A percentile compares a stretch with the other conserved stretches of the same genome.
These are phyloP conservation scores for Camptogramma bilineatum DNA, from an alignment of 2,888 invertebrate species.

Conservation along the genomic window DNA sequence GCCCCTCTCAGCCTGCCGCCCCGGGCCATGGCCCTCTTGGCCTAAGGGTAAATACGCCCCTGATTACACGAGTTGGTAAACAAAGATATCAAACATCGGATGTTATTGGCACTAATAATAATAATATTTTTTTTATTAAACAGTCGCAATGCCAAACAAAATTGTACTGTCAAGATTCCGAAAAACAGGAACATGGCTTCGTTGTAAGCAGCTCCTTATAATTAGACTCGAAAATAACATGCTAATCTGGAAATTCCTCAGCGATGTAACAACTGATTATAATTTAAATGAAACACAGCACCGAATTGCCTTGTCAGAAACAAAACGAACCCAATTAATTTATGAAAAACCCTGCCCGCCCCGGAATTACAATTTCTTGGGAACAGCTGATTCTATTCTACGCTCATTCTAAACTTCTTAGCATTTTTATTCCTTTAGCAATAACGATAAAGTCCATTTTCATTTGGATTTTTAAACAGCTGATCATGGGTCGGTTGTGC, in stretches of 20 bases:
- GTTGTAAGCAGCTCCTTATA: not conserved
- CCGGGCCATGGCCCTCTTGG: no score
- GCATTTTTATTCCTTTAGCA: not conserved
- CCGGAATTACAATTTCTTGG: constrained; percentile 34
- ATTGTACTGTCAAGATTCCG: not conserved
- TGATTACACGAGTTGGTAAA: constrained; percentile 15
- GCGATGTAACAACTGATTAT: constrained; percentile 5
- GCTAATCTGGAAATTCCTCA: not conserved
- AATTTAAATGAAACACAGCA: constrained; percentile 11
- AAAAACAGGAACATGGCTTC: not conserved
- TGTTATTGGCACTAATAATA: not conserved
- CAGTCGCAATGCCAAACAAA: not conserved
- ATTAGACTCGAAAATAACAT: not conserved
- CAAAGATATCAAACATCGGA: constrained; percentile 1
- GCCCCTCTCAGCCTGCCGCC: no score
- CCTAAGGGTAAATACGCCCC: no score
- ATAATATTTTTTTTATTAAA: not conserved
- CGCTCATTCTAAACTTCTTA: constrained; percentile 19
- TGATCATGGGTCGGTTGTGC: constrained; percentile 21
- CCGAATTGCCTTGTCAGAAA: constrained; percentile 26
- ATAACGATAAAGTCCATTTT: constrained; percentile 2
- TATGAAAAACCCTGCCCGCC: constrained; percentile 33
- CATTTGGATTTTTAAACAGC: constrained; percentile 18
- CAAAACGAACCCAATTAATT: constrained; percentile 41
- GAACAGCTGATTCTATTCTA: constrained; percentile 43